phyloP scores from a whole-genome alignment of 1,140 invertebrate species.

The Uloborus diversus region DNA sequence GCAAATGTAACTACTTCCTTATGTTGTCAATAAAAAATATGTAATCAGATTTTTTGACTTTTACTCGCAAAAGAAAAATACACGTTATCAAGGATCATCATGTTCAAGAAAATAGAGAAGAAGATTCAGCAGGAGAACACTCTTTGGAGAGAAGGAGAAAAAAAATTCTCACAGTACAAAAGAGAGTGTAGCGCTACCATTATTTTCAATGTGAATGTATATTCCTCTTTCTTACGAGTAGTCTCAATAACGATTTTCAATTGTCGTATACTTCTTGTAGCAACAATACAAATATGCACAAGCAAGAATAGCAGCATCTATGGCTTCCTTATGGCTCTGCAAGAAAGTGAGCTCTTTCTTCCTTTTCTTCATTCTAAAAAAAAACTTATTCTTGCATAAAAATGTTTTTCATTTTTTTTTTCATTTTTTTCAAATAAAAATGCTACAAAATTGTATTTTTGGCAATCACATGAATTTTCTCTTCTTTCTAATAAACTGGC shows the following conservation, averaged over 20 bases:
- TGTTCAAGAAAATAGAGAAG: neutral
- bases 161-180: neutral
- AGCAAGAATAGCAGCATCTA: neutral
- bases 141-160: neutral
- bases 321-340: neutral
- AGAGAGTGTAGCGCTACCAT: neutral
- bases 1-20: neutral
- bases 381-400: too few relatives aligned
- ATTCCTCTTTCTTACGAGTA: neutral
- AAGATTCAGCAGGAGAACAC: neutral
- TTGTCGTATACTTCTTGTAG: neutral
- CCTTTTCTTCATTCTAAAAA: too few relatives aligned
- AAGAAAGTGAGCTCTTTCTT: neutral
- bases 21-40: neutral
- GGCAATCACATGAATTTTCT: too few relatives aligned
- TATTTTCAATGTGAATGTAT: neutral
- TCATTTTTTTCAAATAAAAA: too few relatives aligned
- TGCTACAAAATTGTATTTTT: too few relatives aligned
- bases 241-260: neutral
- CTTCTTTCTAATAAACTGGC: too few relatives aligned
- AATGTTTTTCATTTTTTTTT: too few relatives aligned
- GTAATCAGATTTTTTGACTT: neutral
- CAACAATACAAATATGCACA: neutral
- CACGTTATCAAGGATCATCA: neutral
- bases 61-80: neutral